These are phyloP conservation scores for Rhagophthalmus giganteus DNA, from an alignment of 2,888 invertebrate genomes.

Conservation along the genomic window DNA sequence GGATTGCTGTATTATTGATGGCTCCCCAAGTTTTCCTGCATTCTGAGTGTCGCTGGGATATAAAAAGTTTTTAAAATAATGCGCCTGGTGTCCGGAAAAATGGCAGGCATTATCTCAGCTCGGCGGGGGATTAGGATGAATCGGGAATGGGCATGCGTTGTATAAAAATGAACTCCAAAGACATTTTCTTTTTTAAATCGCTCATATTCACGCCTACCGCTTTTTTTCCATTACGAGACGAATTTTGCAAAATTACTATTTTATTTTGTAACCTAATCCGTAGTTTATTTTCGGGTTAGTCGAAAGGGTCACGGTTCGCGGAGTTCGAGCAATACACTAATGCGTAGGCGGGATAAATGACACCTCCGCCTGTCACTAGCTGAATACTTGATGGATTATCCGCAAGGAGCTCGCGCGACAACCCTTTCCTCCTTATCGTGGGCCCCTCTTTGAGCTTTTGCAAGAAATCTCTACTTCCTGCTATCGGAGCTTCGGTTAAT, in stretches of 20 bases:
- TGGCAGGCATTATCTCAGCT: slow-evolving; percentile 54
- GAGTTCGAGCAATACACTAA: slow-evolving; percentile 50
- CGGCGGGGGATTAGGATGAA: slow-evolving; percentile 49
- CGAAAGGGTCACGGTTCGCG: slow-evolving; percentile 40
- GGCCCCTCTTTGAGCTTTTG: slow-evolving; percentile 8
- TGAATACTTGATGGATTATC: slow-evolving; percentile 52
- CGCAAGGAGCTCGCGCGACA: slow-evolving; percentile 35
- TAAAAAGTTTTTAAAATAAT: slow-evolving; percentile 57
- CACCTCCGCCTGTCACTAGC: slow-evolving; percentile 49
- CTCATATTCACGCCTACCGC: slow-evolving; percentile 4
- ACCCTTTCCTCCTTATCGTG: slow-evolving; percentile 35
- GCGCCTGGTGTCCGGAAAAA: slow-evolving; percentile 54
- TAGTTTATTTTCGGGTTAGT: slow-evolving; percentile 20
- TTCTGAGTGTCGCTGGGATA: slow-evolving; percentile 46
- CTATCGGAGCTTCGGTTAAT: slow-evolving; percentile 5
- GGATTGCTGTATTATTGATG: slow-evolving; percentile 44
- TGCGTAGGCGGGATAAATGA: slow-evolving; percentile 50
- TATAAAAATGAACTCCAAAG: slow-evolving; percentile 36
- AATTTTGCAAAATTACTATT: slow-evolving; percentile 13
- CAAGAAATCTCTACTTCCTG: slow-evolving; percentile 9
- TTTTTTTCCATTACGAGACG: slow-evolving; percentile 3
- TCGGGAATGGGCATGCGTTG: slow-evolving; percentile 37
- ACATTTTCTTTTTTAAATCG: slow-evolving; percentile 18
- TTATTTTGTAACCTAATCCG: slow-evolving; percentile 20
- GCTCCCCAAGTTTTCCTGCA: slow-evolving; percentile 44